Evolutionary conservation across 1,140 invertebrate species (phyloP).

Genomic region (Drosophila repleta): DNA sequence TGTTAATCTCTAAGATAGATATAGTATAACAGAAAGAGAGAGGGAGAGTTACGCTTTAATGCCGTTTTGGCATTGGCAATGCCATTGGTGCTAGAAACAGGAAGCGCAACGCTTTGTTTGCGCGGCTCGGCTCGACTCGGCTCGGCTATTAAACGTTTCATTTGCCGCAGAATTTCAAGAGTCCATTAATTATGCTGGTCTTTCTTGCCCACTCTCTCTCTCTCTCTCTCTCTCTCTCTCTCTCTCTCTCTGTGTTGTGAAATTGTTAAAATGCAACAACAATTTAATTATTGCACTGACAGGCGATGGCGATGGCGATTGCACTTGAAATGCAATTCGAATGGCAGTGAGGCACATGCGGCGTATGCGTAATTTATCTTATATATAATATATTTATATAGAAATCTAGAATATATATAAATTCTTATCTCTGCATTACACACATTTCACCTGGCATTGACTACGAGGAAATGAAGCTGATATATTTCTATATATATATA

Average conservation of each 20-base stretch:
- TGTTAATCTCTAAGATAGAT: too few species aligned
- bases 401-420: not conserved
- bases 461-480: not conserved
- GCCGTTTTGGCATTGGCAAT: conserved; percentile 11
- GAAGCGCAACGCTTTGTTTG: conserved; percentile 34
- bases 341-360: conserved; percentile 3
- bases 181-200: conserved; percentile 40
- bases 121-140: conserved; percentile 4
- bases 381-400: not conserved
- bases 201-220: not conserved
- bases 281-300: conserved; percentile 15
- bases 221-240: not conserved
- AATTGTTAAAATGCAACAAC: conserved; percentile 13
- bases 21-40: too few species aligned
- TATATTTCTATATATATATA: not conserved
- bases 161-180: conserved; percentile 41
- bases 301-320: conserved; percentile 13
- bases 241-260: not conserved
- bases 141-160: conserved; percentile 55
- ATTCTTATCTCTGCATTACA: not conserved
- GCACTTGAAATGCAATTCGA: conserved; percentile 15
- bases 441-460: conserved; percentile 9
- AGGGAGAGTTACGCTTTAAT: not conserved
- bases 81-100: conserved; percentile 14
- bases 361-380: conserved; percentile 21